Evolutionary conservation across 2,797 vertebrate genomes (phyloP).

Genomic region (Atherinosoma microstoma): DNA sequence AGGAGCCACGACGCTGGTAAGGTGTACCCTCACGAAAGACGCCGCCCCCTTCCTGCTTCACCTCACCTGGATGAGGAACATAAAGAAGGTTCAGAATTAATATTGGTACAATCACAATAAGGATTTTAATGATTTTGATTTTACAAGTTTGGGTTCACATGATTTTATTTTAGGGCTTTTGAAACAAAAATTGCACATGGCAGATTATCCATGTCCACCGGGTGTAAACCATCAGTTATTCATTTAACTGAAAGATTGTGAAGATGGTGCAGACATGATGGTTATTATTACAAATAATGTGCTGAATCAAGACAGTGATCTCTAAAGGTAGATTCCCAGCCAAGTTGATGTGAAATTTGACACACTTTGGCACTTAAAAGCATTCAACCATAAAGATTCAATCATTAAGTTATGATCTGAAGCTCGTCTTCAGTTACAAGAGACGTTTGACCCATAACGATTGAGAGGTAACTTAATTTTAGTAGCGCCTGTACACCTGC

Average conservation of each 20-base stretch:
- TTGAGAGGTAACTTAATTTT: conserved; percentile 19
- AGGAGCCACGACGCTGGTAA: conserved; percentile 95
- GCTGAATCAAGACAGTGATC: not conserved
- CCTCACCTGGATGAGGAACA: conserved; percentile 83
- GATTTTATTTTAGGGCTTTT: too few relatives aligned
- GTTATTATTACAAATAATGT: too few relatives aligned
- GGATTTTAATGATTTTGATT: too few relatives aligned
- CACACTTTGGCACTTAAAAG: conserved; percentile 22
- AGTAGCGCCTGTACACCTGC: not conserved
- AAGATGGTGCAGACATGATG: too few relatives aligned
- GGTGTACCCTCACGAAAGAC: conserved; percentile 90
- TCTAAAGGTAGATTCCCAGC: not conserved
- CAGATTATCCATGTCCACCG: too few relatives aligned
- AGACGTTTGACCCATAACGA: conserved; percentile 27
- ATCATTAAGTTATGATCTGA: conserved; percentile 14
- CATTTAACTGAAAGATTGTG: not conserved
- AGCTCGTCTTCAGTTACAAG: conserved; percentile 30
- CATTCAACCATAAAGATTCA: conserved; percentile 13
- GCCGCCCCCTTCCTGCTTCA: conserved; percentile 89
- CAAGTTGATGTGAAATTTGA: conserved; percentile 6
- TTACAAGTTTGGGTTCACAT: not conserved
- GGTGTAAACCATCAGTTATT: not conserved
- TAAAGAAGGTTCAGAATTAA: not conserved
- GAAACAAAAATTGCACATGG: too few relatives aligned
- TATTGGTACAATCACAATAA: too few relatives aligned